Evolutionary conservation across 1,140 invertebrate species (phyloP).

Genomic region (Drosophila equinoxialis): DNA sequence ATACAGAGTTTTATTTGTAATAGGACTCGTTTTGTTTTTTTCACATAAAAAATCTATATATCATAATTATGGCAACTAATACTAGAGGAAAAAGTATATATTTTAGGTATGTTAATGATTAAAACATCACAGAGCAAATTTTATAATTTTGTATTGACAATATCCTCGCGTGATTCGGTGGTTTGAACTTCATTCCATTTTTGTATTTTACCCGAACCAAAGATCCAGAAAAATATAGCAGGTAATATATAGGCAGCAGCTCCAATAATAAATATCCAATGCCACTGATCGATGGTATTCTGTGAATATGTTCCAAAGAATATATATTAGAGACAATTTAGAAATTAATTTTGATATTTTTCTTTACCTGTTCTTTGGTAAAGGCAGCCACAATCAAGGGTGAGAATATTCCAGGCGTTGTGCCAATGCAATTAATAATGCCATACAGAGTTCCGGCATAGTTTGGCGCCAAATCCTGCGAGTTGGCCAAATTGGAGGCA

Average conservation of each 20-base stretch:
- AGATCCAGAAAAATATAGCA: conserved; percentile 87
- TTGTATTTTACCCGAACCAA: conserved; percentile 87
- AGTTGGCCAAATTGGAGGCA: conserved; percentile 92
- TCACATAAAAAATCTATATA: conserved; percentile 39
- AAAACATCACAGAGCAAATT: conserved; percentile 67
- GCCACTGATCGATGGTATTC: conserved; percentile 91
- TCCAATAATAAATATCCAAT: conserved; percentile 90
- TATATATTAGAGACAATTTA: not conserved
- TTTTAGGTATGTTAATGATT: conserved; percentile 6
- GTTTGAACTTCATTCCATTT: conserved; percentile 85
- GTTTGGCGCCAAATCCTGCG: conserved; percentile 88
- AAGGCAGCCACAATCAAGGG: conserved; percentile 88
- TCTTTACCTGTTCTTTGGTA: conserved; percentile 85
- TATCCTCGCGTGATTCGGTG: conserved; percentile 59
- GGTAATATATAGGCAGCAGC: conserved; percentile 88
- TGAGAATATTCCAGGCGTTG: conserved; percentile 89
- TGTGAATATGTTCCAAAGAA: conserved; percentile 64
- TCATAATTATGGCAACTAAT: conserved; percentile 64
- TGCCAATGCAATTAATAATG: conserved; percentile 89
- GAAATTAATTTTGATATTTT: not conserved
- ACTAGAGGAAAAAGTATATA: conserved; percentile 40
- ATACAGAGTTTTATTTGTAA: conserved; percentile 72
- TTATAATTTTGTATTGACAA: conserved; percentile 82
- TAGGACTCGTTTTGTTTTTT: conserved; percentile 52
- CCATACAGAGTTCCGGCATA: conserved; percentile 91